Percentiles rank a stretch among this genome's conserved stretches.
These are phyloP conservation scores for Heterotilapia buettikoferi DNA, from an alignment of 2,113 vertebrate genomes.

Conservation along the genomic window DNA sequence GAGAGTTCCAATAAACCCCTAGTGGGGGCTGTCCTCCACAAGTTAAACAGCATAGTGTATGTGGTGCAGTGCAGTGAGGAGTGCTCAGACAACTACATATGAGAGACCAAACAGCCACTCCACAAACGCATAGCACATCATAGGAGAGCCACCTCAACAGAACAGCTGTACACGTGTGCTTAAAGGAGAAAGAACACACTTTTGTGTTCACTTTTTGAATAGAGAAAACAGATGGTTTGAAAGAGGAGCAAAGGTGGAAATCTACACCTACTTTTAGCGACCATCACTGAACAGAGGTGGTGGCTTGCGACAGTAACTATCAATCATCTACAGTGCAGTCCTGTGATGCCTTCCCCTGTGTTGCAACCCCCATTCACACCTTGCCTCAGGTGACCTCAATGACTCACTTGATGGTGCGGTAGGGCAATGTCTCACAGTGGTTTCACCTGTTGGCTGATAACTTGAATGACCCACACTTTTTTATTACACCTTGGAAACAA, in stretches of 20 bases:
- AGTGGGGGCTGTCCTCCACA: not conserved
- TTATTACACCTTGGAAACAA: not conserved
- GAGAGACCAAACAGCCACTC: not conserved
- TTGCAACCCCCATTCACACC: not conserved
- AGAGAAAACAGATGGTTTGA: not conserved
- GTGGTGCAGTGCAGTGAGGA: not conserved
- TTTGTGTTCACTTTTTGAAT: not conserved
- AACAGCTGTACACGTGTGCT: not conserved
- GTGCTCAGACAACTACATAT: not conserved
- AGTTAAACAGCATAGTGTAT: not conserved
- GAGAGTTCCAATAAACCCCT: not conserved
- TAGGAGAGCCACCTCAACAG: not conserved
- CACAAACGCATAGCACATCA: not conserved
- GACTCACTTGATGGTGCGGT: not conserved
- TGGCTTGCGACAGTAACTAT: not conserved
- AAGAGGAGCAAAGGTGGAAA: not conserved
- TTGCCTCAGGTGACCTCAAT: not conserved
- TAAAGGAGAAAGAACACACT: not conserved
- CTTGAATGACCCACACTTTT: not conserved
- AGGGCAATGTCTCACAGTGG: not conserved
- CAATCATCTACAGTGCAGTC: not conserved
- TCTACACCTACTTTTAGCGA: not conserved
- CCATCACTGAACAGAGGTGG: not conserved
- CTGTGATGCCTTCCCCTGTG: not conserved
- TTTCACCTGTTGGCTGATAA: not conserved